These are phyloP conservation scores for Leptinotarsa lineolata DNA, from an alignment of 1,140 invertebrate genomes.

Conservation along the genomic window DNA sequence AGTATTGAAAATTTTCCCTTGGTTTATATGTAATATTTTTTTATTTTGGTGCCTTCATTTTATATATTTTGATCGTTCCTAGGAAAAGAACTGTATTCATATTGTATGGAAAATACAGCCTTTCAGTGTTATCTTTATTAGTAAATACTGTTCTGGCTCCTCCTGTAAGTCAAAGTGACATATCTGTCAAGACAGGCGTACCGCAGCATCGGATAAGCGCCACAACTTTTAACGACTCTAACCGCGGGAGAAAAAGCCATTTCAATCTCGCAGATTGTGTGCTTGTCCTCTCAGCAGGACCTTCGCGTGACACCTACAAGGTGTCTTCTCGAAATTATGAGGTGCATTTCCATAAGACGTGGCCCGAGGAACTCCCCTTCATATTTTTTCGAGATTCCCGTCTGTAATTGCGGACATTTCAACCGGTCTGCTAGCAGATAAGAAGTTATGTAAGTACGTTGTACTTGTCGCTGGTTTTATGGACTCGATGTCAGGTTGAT, in stretches of 20 bases:
- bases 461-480: neutral
- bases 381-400: neutral
- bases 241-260: neutral
- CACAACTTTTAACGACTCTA: too few relatives aligned
- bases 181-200: neutral
- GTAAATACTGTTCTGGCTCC: too few relatives aligned
- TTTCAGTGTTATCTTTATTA: too few relatives aligned
- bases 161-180: too few relatives aligned
- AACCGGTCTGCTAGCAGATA: neutral
- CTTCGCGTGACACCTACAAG: constrained; percentile 16
- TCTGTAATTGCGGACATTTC: constrained; percentile 13
- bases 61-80: too few relatives aligned
- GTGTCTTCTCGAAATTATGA: constrained; percentile 17
- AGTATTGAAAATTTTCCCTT: too few relatives aligned
- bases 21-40: too few relatives aligned
- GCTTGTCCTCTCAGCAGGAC: constrained; percentile 18
- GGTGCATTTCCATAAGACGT: constrained; percentile 12
- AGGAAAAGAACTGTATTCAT: too few relatives aligned
- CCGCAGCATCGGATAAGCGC: neutral
- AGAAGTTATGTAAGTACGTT: neutral
- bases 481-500: too few relatives aligned
- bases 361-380: neutral
- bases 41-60: too few relatives aligned
- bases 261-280: constrained; percentile 13
- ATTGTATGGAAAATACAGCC: too few relatives aligned